Evolutionary conservation across 2,797 vertebrate genomes (phyloP).

Genomic region (Psittacula echo): DNA sequence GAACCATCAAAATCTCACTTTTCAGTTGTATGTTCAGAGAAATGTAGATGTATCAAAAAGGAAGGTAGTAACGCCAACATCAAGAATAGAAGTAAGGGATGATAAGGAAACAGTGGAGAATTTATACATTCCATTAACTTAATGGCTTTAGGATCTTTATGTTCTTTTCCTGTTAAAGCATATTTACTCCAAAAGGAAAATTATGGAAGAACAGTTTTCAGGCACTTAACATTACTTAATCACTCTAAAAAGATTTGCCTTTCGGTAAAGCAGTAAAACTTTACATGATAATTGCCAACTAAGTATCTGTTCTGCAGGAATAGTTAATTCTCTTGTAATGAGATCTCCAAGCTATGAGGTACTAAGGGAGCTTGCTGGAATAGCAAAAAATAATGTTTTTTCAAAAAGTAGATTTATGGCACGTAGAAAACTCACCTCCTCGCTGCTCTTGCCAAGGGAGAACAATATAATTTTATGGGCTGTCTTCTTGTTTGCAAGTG

Average conservation of each 20-base stretch:
- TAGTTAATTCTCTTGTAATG: slow-evolving; percentile 24
- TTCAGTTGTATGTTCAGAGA: background rate
- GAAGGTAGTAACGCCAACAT: background rate
- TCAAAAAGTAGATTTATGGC: background rate
- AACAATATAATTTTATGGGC: background rate
- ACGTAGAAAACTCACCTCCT: background rate
- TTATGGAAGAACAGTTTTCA: background rate
- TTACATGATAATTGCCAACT: slow-evolving; percentile 9
- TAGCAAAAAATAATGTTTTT: slow-evolving; percentile 2
- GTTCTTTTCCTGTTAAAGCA: slow-evolving; percentile 37
- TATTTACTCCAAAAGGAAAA: slow-evolving; percentile 16
- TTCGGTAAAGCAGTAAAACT: slow-evolving; percentile 17
- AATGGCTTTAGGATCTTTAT: slow-evolving; percentile 12
- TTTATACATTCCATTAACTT: slow-evolving; percentile 44
- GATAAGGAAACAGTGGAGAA: slow-evolving; percentile 20
- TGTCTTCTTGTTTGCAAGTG: slow-evolving; percentile 29
- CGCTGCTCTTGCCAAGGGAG: background rate
- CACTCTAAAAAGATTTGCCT: slow-evolving; percentile 5
- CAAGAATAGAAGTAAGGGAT: slow-evolving; percentile 19
- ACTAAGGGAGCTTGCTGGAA: background rate
- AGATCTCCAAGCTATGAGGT: background rate
- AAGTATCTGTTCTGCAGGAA: slow-evolving; percentile 2
- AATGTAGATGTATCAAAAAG: background rate
- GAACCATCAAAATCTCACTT: slow-evolving; percentile 44
- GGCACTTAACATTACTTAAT: slow-evolving; percentile 24